These are phyloP conservation scores for Pipra filicauda DNA, from an alignment of 2,113 vertebrate species.

Conservation along the genomic window DNA sequence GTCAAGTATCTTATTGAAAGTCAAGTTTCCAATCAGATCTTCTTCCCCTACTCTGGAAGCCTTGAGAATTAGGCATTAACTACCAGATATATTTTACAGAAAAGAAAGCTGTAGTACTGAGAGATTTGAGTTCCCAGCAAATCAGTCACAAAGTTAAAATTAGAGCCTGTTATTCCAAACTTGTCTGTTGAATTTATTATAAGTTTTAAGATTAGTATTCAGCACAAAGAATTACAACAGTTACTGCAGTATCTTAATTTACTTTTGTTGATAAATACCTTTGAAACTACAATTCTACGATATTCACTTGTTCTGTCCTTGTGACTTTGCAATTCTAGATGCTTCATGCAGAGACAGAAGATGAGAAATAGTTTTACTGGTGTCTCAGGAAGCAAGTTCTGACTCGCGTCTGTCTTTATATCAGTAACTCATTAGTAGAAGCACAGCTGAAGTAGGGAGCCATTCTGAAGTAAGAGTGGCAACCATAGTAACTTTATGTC, in stretches of 20 bases:
- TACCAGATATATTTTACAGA: not conserved
- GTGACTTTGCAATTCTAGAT: not conserved
- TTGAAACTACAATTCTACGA: not conserved
- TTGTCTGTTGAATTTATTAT: not conserved
- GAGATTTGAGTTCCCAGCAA: not conserved
- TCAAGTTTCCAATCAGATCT: not conserved
- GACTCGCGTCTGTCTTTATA: not conserved
- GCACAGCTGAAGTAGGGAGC: not conserved
- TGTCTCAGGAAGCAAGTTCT: not conserved
- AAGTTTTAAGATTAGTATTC: not conserved
- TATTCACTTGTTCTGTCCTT: not conserved
- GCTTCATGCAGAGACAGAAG: not conserved
- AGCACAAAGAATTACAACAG: not conserved
- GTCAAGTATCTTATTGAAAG: not conserved
- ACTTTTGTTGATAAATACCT: not conserved
- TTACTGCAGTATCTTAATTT: not conserved
- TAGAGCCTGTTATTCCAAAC: not conserved
- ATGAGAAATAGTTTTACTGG: not conserved
- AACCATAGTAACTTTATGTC: not conserved
- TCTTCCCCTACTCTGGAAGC: not conserved
- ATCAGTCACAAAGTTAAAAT: not conserved
- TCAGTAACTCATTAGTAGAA: not conserved
- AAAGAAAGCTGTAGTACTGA: not conserved
- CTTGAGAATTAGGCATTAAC: not conserved
- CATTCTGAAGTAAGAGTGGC: not conserved